These are phyloP conservation scores for Clitarchus hookeri DNA, from an alignment of 2,888 invertebrate species.

Conservation along the genomic window DNA sequence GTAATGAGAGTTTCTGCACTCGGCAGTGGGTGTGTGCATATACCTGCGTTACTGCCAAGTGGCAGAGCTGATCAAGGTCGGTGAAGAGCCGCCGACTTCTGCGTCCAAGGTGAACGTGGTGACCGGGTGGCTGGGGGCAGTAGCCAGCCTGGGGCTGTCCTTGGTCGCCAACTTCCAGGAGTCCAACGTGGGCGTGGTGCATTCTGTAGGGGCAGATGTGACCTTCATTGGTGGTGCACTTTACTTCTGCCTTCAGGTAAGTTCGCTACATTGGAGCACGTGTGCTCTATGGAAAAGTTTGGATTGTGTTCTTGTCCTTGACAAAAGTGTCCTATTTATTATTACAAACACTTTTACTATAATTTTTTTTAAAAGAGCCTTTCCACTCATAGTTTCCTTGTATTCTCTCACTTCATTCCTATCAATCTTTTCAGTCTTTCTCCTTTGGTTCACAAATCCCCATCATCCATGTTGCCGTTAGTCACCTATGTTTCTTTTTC, in stretches of 20 bases:
- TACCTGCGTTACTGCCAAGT: conserved; percentile 63
- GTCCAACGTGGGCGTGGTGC: conserved; percentile 58
- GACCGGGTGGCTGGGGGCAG: conserved; percentile 60
- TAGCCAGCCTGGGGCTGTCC: conserved; percentile 60
- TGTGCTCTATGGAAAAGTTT: background rate
- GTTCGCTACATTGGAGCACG: background rate
- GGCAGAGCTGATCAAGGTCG: conserved; percentile 49
- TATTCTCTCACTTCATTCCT: too few species aligned
- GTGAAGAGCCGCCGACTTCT: background rate
- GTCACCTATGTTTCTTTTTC: too few species aligned
- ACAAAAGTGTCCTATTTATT: too few species aligned
- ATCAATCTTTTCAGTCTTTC: too few species aligned
- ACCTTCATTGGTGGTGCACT: conserved; percentile 62
- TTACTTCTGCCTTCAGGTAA: conserved; percentile 62
- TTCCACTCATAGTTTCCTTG: too few species aligned
- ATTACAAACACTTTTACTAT: too few species aligned
- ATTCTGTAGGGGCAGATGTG: conserved; percentile 62
- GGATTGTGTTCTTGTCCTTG: too few species aligned
- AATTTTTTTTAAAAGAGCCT: too few species aligned
- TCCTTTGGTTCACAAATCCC: too few species aligned
- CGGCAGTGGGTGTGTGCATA: conserved; percentile 58
- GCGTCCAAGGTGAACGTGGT: conserved; percentile 56
- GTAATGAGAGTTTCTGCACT: background rate
- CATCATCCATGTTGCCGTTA: too few species aligned
- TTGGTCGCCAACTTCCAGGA: conserved; percentile 68